Evolutionary conservation across 2,113 vertebrate genomes (phyloP).

Genomic region (Lepisosteus osseus): DNA sequence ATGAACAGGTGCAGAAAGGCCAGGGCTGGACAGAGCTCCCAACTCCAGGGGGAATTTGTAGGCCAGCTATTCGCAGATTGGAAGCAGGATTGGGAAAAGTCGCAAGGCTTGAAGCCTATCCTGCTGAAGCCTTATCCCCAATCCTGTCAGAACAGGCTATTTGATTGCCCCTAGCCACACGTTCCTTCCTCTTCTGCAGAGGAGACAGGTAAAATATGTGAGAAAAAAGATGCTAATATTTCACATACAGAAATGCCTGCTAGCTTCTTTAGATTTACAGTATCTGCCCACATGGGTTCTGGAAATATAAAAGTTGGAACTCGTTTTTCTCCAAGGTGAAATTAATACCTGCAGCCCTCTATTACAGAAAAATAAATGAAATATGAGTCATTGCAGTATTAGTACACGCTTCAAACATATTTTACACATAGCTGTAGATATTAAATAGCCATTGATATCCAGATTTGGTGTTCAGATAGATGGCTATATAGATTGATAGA

Average conservation of each 20-base stretch:
- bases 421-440: constrained; percentile 23
- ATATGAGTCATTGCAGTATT: constrained; percentile 29
- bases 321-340: constrained; percentile 20
- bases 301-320: not conserved
- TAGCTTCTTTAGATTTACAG: not conserved
- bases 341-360: constrained; percentile 28
- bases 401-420: constrained; percentile 16
- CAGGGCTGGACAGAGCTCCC: too few relatives aligned
- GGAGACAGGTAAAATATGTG: constrained; percentile 5
- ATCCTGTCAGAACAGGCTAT: not conserved
- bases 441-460: constrained; percentile 8
- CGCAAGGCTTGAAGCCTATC: too few relatives aligned
- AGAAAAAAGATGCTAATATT: not conserved
- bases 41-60: too few relatives aligned
- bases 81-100: too few relatives aligned
- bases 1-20: too few relatives aligned
- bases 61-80: too few relatives aligned
- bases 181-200: not conserved
- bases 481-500: constrained; percentile 38
- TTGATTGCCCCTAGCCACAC: not conserved
- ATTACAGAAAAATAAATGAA: constrained; percentile 29
- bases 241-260: constrained; percentile 2
- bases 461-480: constrained; percentile 30
- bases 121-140: too few relatives aligned
- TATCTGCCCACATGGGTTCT: not conserved